These are phyloP conservation scores for Doryteuthis pealeii DNA, from an alignment of 1,140 invertebrate species.

Conservation along the genomic window DNA sequence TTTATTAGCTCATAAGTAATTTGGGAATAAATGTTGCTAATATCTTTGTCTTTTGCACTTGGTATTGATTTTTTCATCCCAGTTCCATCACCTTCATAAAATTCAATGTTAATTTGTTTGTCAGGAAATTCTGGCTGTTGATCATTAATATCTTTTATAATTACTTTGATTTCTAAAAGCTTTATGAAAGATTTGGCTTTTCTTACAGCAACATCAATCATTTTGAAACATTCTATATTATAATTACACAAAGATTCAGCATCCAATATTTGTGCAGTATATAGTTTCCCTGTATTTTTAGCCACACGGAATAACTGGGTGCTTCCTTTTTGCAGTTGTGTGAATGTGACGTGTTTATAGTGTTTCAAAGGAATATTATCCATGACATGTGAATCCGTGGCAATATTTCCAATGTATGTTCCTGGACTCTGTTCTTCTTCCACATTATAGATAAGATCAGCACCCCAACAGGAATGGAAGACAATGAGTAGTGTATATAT, in stretches of 20 bases:
- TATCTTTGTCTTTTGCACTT: constrained; percentile 46
- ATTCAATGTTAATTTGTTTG: constrained; percentile 27
- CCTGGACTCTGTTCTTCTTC: constrained; percentile 17
- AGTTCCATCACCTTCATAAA: constrained; percentile 40
- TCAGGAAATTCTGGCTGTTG: constrained; percentile 48
- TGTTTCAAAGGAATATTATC: neutral
- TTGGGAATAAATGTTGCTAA: constrained; percentile 32
- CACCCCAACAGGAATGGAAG: neutral
- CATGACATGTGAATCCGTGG: constrained; percentile 17
- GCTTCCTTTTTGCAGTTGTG: neutral
- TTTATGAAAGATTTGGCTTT: neutral
- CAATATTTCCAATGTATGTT: constrained; percentile 25
- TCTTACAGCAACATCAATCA: constrained; percentile 19
- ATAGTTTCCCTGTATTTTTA: neutral
- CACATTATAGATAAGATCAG: constrained; percentile 16
- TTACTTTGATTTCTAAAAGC: constrained; percentile 22
- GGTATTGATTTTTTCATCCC: constrained; percentile 15
- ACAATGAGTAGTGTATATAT: neutral
- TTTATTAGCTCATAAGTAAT: constrained; percentile 26
- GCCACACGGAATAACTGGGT: neutral
- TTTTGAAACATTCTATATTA: constrained; percentile 23
- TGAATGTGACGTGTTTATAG: neutral
- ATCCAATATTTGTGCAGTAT: constrained; percentile 3
- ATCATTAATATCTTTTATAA: constrained; percentile 50
- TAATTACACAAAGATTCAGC: constrained; percentile 35